Evolutionary conservation across 1,140 invertebrate genomes (phyloP).

Genomic region (Eumeta japonica): DNA sequence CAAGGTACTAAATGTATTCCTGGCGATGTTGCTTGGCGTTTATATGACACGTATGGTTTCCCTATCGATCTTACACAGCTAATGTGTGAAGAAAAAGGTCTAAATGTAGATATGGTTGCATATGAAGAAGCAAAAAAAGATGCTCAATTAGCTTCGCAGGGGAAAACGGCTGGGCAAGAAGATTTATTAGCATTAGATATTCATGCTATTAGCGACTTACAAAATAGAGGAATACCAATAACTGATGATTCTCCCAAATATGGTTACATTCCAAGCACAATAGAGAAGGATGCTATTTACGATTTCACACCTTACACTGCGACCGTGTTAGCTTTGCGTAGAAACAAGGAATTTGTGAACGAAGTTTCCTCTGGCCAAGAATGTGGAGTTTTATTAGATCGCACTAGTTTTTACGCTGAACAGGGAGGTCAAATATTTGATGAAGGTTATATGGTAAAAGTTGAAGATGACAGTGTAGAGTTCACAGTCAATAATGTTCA

Average conservation of each 20-base stretch:
- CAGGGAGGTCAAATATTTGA: constrained; percentile 98
- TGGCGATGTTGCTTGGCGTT: constrained; percentile 93
- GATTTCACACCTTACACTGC: constrained; percentile 65
- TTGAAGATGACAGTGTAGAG: constrained; percentile 83
- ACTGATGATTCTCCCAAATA: constrained; percentile 95
- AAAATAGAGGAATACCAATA: constrained; percentile 71
- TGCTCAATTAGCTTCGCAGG: constrained; percentile 87
- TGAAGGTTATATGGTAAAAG: constrained; percentile 91
- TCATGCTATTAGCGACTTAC: constrained; percentile 90
- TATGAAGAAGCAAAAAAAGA: constrained; percentile 93
- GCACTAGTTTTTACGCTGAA: constrained; percentile 95
- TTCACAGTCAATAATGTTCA: constrained; percentile 94
- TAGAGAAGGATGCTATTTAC: constrained; percentile 69
- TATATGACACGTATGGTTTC: constrained; percentile 99
- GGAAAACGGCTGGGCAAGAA: constrained; percentile 71
- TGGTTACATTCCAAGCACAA: constrained; percentile 71
- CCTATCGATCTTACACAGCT: constrained; percentile 95
- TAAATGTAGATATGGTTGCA: constrained; percentile 80
- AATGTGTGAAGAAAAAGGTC: constrained; percentile 95
- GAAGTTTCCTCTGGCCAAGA: constrained; percentile 81
- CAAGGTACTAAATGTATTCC: constrained; percentile 67
- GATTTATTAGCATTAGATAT: constrained; percentile 90
- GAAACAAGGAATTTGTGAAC: constrained; percentile 84
- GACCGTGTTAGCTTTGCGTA: constrained; percentile 71
- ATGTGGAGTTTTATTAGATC: constrained; percentile 90